These are phyloP conservation scores for Melinaea marsaeus DNA, from an alignment of 2,888 invertebrate genomes.

Conservation along the genomic window DNA sequence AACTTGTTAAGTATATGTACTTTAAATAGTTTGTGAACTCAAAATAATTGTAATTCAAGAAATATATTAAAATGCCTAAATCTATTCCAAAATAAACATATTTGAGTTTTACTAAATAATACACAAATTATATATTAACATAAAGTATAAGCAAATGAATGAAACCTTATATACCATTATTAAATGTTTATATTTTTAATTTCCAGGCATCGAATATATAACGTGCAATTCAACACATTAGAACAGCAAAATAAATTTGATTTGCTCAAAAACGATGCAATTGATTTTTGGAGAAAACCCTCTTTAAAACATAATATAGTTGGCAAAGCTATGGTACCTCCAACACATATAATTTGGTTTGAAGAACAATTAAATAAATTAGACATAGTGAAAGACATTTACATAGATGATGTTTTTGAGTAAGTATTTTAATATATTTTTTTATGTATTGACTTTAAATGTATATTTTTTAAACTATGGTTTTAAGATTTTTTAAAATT, in stretches of 20 bases:
- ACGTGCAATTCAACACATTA: conserved; percentile 40
- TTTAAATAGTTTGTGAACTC: neutral
- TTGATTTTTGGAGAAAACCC: conserved; percentile 58
- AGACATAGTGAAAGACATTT: conserved; percentile 42
- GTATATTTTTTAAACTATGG: too few species aligned
- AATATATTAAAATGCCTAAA: too few species aligned
- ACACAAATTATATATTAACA: too few species aligned
- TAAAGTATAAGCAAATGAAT: neutral
- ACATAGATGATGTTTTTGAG: conserved; percentile 54
- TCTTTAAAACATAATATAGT: conserved; percentile 43
- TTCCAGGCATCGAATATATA: conserved; percentile 60
- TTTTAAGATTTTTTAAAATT: too few species aligned
- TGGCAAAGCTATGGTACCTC: conserved; percentile 59
- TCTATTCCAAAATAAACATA: too few species aligned
- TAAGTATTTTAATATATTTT: conserved; percentile 39
- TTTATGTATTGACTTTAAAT: too few species aligned
- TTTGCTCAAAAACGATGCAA: conserved; percentile 44
- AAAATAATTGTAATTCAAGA: neutral
- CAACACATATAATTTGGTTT: conserved; percentile 53
- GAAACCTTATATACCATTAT: neutral
- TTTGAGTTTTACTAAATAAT: too few species aligned
- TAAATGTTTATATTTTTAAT: neutral
- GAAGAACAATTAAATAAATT: conserved; percentile 48
- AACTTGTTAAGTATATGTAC: neutral
- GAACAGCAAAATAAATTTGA: conserved; percentile 46